A percentile compares a stretch with the other conserved stretches of the same genome.
Conservation (phyloP, 2,797 vertebrate species). For the Hippocampus kuda region DNA sequence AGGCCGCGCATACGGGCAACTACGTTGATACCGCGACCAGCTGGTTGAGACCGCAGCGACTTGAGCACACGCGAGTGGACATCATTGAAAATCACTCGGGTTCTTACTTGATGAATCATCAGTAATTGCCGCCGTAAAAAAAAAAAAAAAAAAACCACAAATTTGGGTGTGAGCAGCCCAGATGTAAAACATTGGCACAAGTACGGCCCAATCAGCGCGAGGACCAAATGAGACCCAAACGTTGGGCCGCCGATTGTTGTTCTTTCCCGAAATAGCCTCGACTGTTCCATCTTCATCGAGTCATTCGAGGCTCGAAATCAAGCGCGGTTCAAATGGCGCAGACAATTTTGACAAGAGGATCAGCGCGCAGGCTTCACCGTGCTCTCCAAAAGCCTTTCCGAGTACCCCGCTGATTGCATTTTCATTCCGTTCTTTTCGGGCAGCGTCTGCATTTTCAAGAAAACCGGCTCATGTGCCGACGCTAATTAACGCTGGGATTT, state of each 20-base stretch:
- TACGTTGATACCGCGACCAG: neutral
- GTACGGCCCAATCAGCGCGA: conserved; percentile 11
- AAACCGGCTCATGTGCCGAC: conserved; percentile 51
- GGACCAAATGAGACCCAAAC: conserved; percentile 11
- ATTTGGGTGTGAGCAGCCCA: neutral
- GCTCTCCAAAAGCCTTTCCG: conserved; percentile 49
- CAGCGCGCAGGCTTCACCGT: conserved; percentile 48
- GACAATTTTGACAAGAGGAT: conserved; percentile 48
- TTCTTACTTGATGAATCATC: neutral
- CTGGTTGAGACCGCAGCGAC: neutral
- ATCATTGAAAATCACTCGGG: neutral
- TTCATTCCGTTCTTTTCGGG: conserved; percentile 58
- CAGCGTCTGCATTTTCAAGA: conserved; percentile 45
- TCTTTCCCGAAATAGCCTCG: conserved; percentile 34
- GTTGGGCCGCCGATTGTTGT: neutral
- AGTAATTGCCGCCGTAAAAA: neutral
- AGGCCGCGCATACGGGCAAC: neutral
- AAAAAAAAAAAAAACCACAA: neutral
- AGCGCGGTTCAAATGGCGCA: conserved; percentile 40
- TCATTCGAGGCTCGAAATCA: conserved; percentile 62
- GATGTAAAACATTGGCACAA: neutral
- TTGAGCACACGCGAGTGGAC: neutral
- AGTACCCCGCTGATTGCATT: conserved; percentile 61
- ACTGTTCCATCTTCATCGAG: conserved; percentile 48
- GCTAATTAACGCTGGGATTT: conserved; percentile 57